These are phyloP conservation scores for Hormaphis cornu DNA, from an alignment of 1,140 invertebrate species.

Conservation along the genomic window DNA sequence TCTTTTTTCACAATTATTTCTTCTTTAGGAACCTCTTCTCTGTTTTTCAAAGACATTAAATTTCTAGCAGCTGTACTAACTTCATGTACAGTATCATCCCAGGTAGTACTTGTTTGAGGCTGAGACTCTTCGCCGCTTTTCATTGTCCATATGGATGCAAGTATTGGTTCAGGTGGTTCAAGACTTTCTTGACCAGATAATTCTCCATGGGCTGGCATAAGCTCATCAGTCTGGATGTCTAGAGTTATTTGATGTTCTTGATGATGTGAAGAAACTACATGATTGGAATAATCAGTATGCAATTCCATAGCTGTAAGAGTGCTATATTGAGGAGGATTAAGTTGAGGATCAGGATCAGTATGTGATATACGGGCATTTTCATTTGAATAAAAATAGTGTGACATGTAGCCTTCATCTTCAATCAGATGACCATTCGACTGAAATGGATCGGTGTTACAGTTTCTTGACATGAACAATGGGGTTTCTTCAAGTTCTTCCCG, in stretches of 20 bases:
- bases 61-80: slow-evolving; percentile 19
- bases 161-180: slow-evolving; percentile 19
- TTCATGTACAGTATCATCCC: slow-evolving; percentile 13
- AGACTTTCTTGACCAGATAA: slow-evolving; percentile 73
- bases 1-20: slow-evolving; percentile 23
- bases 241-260: slow-evolving; percentile 26
- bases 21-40: slow-evolving; percentile 23
- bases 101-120: slow-evolving; percentile 20
- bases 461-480: neutral
- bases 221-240: slow-evolving; percentile 73
- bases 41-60: slow-evolving; percentile 16
- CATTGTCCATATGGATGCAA: slow-evolving; percentile 18
- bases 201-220: slow-evolving; percentile 72
- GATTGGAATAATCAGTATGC: slow-evolving; percentile 11
- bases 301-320: slow-evolving; percentile 24
- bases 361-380: slow-evolving; percentile 28
- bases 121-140: slow-evolving; percentile 17
- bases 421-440: neutral
- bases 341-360: slow-evolving; percentile 25
- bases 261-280: slow-evolving; percentile 3
- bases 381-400: neutral
- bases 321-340: slow-evolving; percentile 23
- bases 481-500: neutral
- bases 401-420: slow-evolving; percentile 1
- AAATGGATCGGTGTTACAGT: slow-evolving; percentile 2